Conservation (phyloP, 2,797 vertebrate genomes). For the Myioborus melanocephalus region DNA sequence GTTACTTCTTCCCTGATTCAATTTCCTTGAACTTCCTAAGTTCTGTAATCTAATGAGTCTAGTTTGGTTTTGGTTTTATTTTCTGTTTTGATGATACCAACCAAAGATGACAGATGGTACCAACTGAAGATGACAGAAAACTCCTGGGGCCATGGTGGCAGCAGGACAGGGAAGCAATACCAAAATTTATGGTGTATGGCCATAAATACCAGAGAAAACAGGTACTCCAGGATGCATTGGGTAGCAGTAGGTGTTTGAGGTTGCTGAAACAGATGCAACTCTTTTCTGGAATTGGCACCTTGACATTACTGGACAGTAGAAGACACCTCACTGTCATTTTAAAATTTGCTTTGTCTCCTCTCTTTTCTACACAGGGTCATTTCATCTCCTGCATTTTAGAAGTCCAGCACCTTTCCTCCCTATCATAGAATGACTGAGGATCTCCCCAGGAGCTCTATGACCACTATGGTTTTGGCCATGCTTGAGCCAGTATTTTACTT, state of each 20-base stretch:
- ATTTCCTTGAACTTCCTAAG: neutral
- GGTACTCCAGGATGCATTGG: neutral
- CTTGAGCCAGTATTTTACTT: neutral
- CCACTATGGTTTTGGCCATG: neutral
- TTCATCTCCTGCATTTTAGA: neutral
- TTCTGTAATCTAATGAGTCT: neutral
- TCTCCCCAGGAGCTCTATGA: fast-evolving
- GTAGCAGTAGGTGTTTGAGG: neutral
- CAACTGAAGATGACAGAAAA: neutral
- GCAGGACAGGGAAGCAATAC: neutral
- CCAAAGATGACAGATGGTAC: no score
- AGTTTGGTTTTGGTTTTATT: neutral
- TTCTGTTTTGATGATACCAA: neutral
- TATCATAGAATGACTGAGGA: neutral
- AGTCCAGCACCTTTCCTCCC: neutral
- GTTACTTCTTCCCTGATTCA: neutral
- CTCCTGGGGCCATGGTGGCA: neutral
- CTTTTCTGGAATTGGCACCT: neutral
- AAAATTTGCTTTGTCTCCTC: neutral
- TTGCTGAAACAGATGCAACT: neutral
- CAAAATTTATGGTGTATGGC: neutral
- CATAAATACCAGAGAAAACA: neutral
- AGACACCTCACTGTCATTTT: neutral
- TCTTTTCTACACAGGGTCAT: neutral
- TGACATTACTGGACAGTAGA: neutral